Conservation (phyloP, 2,888 invertebrate genomes). For the Macrosiphum euphorbiae region DNA sequence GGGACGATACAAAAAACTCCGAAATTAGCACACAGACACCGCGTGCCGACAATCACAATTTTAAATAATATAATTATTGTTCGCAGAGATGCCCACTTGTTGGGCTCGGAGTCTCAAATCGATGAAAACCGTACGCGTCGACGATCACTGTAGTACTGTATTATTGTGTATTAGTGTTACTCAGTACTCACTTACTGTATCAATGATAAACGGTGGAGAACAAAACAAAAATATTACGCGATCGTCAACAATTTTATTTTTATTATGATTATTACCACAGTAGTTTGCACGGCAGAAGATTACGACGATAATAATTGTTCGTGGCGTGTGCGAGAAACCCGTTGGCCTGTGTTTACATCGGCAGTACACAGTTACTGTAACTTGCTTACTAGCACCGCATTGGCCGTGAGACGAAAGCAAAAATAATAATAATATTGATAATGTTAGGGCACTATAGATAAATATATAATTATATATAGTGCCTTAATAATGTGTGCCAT, state of each 20-base stretch:
- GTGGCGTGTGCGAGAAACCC: constrained; percentile 32
- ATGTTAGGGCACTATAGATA: background rate
- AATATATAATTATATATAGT: background rate
- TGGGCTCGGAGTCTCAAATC: constrained; percentile 29
- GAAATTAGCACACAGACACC: background rate
- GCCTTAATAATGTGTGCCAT: background rate
- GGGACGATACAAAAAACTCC: background rate
- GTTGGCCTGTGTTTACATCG: constrained; percentile 58
- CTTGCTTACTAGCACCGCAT: constrained; percentile 50
- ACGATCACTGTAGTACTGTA: background rate
- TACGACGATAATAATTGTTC: background rate
- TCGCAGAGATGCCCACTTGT: constrained; percentile 52
- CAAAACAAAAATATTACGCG: background rate
- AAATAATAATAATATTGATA: constrained; percentile 52
- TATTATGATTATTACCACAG: background rate
- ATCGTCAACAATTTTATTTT: background rate
- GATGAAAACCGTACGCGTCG: constrained; percentile 1
- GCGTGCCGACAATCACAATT: background rate
- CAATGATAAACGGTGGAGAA: background rate
- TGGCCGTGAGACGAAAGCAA: constrained; percentile 63
- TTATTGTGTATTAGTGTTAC: background rate
- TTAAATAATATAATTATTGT: background rate
- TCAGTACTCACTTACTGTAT: background rate
- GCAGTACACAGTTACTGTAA: constrained; percentile 17
- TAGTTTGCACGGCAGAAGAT: background rate